Evolutionary conservation across 2,797 vertebrate species (phyloP).

Genomic region (Orestias chungarensis): DNA sequence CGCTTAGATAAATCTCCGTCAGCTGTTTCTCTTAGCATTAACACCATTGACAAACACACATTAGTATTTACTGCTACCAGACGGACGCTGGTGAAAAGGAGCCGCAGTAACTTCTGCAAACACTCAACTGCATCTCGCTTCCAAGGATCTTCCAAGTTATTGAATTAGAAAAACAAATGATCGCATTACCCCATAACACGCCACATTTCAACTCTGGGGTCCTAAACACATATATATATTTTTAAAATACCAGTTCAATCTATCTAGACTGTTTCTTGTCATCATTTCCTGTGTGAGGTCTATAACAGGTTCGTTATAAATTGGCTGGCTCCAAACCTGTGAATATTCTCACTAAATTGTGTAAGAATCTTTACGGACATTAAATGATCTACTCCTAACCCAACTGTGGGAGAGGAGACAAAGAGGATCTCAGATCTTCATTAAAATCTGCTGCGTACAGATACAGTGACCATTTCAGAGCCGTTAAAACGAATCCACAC

Average conservation of each 20-base stretch:
- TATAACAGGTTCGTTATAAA: too few species aligned
- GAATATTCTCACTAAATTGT: too few species aligned
- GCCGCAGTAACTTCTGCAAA: background rate
- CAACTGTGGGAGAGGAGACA: background rate
- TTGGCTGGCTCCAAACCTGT: too few species aligned
- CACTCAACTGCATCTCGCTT: background rate
- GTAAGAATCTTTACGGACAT: too few species aligned
- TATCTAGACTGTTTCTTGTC: too few species aligned
- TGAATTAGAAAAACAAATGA: background rate
- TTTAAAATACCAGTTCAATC: too few species aligned
- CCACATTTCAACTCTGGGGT: background rate
- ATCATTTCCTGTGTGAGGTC: too few species aligned
- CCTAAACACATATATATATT: too few species aligned
- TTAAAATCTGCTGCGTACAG: background rate
- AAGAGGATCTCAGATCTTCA: background rate
- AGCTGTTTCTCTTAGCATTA: background rate
- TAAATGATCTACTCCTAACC: too few species aligned
- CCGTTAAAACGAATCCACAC: too few species aligned
- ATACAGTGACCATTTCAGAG: too few species aligned
- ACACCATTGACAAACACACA: background rate
- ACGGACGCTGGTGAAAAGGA: background rate
- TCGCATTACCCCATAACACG: background rate
- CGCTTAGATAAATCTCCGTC: background rate
- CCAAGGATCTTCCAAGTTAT: background rate
- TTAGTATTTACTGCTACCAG: background rate